Evolutionary conservation across 2,113 vertebrate genomes (phyloP), one percentile per base, ranked within the genome.

Genomic region (Colius striatus): DNA sequence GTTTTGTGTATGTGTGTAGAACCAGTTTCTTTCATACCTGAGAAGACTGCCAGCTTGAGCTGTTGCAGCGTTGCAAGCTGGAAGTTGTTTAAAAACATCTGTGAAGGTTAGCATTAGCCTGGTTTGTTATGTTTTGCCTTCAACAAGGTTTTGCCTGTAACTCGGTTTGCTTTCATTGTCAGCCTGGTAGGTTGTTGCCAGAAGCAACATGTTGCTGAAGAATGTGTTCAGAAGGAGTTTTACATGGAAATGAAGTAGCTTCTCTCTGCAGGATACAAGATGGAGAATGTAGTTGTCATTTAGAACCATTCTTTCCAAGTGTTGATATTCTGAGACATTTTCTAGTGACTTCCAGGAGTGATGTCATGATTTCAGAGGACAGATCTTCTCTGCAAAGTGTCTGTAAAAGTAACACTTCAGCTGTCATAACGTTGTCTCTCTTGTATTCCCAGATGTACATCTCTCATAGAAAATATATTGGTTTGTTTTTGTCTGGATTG

Each of bases 1-100:
- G 22, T 12, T 74, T 2, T 29, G 10, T 30, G 26, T 4, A 2
- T 5, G 29, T n/a, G 32, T 0, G 1, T 38, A 36, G 61, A 72
- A 12, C 55, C 26, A 15, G 9, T 36, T 72, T 38, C 47, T 73
- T 0, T 0, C 30, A 1, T 48, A 38, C 71, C n/a, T 26, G 77
- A 22, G 67, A 47, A 58, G 66, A 11, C 50, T 13, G 34, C 66
- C 58, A 12, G 2, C 2, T 6, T 89, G 51, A 78, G 20, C 32
- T 63, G 47, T 1, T 0, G 3, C 38, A 41, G 5, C 7, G 30
- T 48, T 60, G 15, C 0, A 36, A 84, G 32, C 30, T 78, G 51
- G 16, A 38, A 55, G 30, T 68, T 9, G 13, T 78, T 71, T 23
- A 19, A 53, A 45, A 79, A 43, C 3, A 2, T 32, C 16, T 3